A percentile compares a stretch with the other conserved stretches of the same genome.
These are phyloP conservation scores for Xestia sexstrigata DNA, from an alignment of 2,888 invertebrate species.

Conservation along the genomic window DNA sequence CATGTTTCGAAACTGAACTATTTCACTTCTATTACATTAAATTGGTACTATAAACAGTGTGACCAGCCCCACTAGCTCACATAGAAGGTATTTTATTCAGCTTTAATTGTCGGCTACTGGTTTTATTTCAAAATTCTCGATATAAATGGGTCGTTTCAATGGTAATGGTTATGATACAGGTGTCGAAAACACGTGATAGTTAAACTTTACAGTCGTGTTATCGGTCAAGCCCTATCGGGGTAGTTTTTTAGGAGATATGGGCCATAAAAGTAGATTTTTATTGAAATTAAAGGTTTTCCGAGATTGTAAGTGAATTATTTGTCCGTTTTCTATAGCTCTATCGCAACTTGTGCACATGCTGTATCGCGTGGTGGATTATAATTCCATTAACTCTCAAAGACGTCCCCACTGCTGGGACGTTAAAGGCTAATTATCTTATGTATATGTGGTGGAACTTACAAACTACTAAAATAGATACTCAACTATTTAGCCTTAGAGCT, in stretches of 20 bases:
- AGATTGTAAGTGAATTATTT: not conserved
- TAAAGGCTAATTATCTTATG: not conserved
- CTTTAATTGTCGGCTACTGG: conserved; percentile 61
- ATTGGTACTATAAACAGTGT: conserved; percentile 55
- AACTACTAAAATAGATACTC: not conserved
- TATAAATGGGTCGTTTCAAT: conserved; percentile 42
- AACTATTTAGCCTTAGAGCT: not conserved
- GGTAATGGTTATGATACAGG: conserved; percentile 40
- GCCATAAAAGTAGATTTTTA: conserved; percentile 6
- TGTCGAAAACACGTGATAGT: conserved; percentile 35
- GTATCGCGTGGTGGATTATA: not conserved
- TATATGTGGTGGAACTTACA: not conserved
- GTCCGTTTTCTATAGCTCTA: not conserved
- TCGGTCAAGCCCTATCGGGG: conserved; percentile 28
- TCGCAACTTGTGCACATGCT: not conserved
- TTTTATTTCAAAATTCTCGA: conserved; percentile 54
- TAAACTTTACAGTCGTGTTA: conserved; percentile 49
- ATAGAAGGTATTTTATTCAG: conserved; percentile 38
- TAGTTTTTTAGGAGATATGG: conserved; percentile 27
- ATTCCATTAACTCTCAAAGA: not conserved
- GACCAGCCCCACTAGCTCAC: conserved; percentile 12
- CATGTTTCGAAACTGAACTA: conserved; percentile 40
- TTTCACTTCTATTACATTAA: conserved; percentile 42
- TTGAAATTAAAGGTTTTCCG: conserved; percentile 21
- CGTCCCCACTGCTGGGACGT: not conserved